phyloP scores from a whole-genome alignment of 2,797 vertebrate species.

The Sylvilagus floridanus region DNA sequence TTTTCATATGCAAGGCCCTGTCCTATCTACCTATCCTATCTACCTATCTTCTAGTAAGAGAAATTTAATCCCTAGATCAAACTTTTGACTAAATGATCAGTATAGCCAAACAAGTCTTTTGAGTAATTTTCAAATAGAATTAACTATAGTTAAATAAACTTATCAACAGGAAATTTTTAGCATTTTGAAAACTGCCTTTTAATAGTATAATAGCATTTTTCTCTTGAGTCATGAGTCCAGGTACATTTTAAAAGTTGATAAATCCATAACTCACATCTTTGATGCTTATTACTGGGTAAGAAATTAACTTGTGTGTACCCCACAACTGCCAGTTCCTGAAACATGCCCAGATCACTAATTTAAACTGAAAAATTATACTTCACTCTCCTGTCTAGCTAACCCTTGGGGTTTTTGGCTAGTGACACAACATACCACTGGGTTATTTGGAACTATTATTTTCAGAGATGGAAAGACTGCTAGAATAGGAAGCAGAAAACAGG shows the following conservation, averaged over 20 bases:
- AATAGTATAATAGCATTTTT: background rate
- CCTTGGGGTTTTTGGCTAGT: background rate
- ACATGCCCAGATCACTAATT: constrained; percentile 21
- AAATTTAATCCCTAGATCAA: background rate
- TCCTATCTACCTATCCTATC: background rate
- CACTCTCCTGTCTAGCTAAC: background rate
- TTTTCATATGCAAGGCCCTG: background rate
- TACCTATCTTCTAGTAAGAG: background rate
- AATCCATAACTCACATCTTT: background rate
- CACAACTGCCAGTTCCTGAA: constrained; percentile 3
- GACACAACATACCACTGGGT: background rate
- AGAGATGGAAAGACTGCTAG: background rate
- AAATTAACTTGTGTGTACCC: background rate
- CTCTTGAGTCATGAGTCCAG: constrained; percentile 4
- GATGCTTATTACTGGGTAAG: background rate
- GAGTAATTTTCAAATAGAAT: constrained; percentile 44
- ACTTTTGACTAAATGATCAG: background rate
- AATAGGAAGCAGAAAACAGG: background rate
- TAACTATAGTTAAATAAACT: constrained; percentile 9
- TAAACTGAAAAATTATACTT: constrained; percentile 52
- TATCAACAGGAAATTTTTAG: background rate
- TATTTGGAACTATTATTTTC: background rate
- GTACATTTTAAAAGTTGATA: background rate
- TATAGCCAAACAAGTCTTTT: background rate
- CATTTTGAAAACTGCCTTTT: background rate